These are phyloP conservation scores for Sesia apiformis DNA, from an alignment of 2,888 invertebrate species.

Conservation along the genomic window DNA sequence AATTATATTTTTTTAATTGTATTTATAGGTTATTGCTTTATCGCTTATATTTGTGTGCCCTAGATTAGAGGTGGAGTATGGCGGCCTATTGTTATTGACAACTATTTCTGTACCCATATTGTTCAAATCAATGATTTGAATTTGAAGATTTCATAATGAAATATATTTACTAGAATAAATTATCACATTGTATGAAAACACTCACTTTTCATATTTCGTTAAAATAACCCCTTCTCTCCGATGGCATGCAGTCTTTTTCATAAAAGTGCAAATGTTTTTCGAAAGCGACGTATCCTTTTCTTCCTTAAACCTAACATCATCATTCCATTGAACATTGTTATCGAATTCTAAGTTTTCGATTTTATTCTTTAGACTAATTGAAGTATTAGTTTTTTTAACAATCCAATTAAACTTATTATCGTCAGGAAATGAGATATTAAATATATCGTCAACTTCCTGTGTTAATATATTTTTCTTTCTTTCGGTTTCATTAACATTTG, in stretches of 20 bases:
- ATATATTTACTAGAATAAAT: too few relatives aligned
- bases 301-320: constrained; percentile 16
- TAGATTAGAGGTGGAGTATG: too few relatives aligned
- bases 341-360: background rate
- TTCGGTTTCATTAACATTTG: background rate
- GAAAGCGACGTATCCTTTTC: constrained; percentile 13
- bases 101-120: too few relatives aligned
- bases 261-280: constrained; percentile 42
- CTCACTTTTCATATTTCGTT: constrained; percentile 19
- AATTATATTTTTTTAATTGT: too few relatives aligned
- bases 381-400: background rate
- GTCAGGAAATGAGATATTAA: constrained; percentile 34
- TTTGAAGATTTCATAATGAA: too few relatives aligned
- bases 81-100: too few relatives aligned
- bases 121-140: too few relatives aligned
- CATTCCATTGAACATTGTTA: constrained; percentile 2
- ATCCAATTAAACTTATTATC: constrained; percentile 11
- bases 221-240: constrained; percentile 34
- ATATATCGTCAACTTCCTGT: constrained; percentile 17
- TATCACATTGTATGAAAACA: background rate
- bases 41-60: too few relatives aligned
- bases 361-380: background rate
- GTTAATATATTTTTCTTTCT: too few relatives aligned
- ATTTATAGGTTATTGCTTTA: too few relatives aligned
- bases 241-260: constrained; percentile 36